A percentile compares a stretch with the other conserved stretches of the same genome.
These are phyloP conservation scores for Whitmania pigra DNA, from an alignment of 1,140 invertebrate species.

Conservation along the genomic window DNA sequence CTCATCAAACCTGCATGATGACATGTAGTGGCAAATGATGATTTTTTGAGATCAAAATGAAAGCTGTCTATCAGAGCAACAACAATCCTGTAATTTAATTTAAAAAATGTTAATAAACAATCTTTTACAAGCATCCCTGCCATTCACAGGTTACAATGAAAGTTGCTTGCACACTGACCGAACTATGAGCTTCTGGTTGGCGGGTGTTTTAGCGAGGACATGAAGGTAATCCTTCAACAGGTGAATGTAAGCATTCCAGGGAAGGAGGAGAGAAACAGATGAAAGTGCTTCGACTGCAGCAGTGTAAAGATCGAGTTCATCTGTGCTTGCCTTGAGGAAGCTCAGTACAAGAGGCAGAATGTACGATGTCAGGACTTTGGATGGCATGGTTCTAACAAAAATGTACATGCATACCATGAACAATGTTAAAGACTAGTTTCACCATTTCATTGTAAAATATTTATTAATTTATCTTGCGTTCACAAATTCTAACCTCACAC, in stretches of 20 bases:
- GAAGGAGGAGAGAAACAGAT: constrained; percentile 59
- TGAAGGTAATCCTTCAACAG: constrained; percentile 44
- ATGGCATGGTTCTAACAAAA: constrained; percentile 43
- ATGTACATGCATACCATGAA: not conserved
- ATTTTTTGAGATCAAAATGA: too few species aligned
- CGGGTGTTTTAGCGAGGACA: not conserved
- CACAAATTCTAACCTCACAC: not conserved
- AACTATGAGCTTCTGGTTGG: constrained; percentile 1
- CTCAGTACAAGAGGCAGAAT: constrained; percentile 66
- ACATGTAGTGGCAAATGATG: not conserved
- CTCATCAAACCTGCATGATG: not conserved
- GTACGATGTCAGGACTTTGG: constrained; percentile 64
- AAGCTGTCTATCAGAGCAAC: too few species aligned
- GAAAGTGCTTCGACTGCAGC: constrained; percentile 56
- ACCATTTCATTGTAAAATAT: not conserved
- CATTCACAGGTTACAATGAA: too few species aligned
- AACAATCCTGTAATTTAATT: too few species aligned
- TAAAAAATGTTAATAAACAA: too few species aligned
- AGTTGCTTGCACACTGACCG: not conserved
- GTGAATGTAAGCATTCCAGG: constrained; percentile 73
- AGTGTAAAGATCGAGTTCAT: constrained; percentile 66
- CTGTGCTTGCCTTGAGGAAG: constrained; percentile 53
- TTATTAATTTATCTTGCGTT: not conserved
- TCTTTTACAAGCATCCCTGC: too few species aligned
- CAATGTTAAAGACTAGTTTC: not conserved